phyloP scores from a whole-genome alignment of 2,113 vertebrate genomes.

The Rallus limicola region DNA sequence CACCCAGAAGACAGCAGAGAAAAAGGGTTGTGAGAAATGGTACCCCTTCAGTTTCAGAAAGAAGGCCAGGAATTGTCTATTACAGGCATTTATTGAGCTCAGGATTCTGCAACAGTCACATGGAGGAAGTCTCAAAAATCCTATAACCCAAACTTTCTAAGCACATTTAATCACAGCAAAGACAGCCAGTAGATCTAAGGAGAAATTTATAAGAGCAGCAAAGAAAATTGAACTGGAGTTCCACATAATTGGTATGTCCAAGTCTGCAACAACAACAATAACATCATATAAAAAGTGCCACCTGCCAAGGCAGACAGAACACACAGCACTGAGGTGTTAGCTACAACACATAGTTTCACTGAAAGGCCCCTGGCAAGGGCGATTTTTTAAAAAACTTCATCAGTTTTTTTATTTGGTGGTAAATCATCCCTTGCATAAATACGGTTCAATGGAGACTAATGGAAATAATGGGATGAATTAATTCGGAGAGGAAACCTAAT shows the following conservation, averaged over 20 bases:
- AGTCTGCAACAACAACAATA: background rate
- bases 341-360: background rate
- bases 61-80: background rate
- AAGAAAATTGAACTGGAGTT: background rate
- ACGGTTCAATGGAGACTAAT: background rate
- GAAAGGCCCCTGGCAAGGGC: background rate
- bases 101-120: background rate
- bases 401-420: background rate
- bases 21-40: background rate
- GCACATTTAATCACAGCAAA: background rate
- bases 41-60: background rate
- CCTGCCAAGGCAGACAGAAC: background rate
- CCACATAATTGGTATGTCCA: background rate
- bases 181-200: background rate
- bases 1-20: background rate
- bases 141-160: background rate
- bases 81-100: background rate
- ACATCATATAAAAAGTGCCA: background rate
- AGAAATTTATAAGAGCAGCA: background rate
- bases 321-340: background rate
- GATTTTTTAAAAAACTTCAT: background rate
- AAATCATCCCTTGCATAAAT: background rate
- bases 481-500: background rate
- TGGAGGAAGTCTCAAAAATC: background rate
- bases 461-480: background rate